A percentile compares a stretch with the other conserved stretches of the same genome.
Evolutionary conservation across 2,113 vertebrate genomes (phyloP).

Genomic region (Trichechus manatus): DNA sequence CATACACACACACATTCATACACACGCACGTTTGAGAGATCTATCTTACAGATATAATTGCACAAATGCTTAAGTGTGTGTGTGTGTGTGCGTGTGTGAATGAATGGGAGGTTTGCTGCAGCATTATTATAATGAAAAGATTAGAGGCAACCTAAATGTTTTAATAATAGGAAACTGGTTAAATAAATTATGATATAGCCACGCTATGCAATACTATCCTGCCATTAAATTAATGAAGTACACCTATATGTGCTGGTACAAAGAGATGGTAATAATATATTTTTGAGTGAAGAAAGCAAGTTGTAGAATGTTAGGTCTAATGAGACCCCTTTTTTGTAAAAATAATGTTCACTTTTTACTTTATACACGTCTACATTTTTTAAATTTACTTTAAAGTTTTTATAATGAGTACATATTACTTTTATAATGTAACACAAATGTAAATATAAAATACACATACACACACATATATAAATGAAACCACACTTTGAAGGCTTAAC

Average conservation of each 20-base stretch:
- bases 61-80: neutral
- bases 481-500: neutral
- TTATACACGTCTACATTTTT: neutral
- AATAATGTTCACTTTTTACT: conserved; percentile 41
- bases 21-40: neutral
- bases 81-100: neutral
- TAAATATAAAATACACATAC: neutral
- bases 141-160: conserved; percentile 1
- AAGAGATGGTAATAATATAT: neutral
- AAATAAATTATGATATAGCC: conserved; percentile 23
- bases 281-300: conserved; percentile 50
- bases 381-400: neutral
- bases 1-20: neutral
- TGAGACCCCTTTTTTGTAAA: conserved; percentile 11
- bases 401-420: neutral
- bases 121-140: conserved; percentile 44
- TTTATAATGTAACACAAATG: conserved; percentile 12
- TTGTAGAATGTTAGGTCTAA: conserved; percentile 9
- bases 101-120: neutral
- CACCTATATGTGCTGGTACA: neutral
- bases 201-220: neutral
- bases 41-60: conserved; percentile 17
- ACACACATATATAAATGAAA: conserved; percentile 34
- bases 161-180: conserved; percentile 17
- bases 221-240: neutral